Evolutionary conservation across 1,140 invertebrate genomes (phyloP).

Genomic region (Sesamia nonagrioides): DNA sequence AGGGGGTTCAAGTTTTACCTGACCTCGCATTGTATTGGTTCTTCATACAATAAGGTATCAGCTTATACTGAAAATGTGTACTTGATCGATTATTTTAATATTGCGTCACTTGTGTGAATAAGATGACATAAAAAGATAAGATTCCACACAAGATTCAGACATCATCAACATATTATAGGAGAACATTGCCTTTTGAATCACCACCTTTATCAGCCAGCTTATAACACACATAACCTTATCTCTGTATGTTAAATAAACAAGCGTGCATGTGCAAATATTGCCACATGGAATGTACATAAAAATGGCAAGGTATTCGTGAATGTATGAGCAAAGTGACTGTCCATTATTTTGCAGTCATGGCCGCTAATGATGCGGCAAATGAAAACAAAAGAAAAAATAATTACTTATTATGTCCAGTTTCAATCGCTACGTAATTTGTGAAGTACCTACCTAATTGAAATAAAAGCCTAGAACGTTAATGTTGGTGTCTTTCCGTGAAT

Average conservation of each 20-base stretch:
- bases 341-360: slow-evolving; percentile 49
- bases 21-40: too few relatives aligned
- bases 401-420: neutral
- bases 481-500: neutral
- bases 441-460: slow-evolving; percentile 14
- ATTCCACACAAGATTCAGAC: neutral
- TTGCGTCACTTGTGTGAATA: too few relatives aligned
- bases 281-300: slow-evolving; percentile 41
- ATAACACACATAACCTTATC: slow-evolving; percentile 11
- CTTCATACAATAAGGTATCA: too few relatives aligned
- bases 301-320: slow-evolving; percentile 33
- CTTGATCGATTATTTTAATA: too few relatives aligned
- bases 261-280: slow-evolving; percentile 25
- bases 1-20: too few relatives aligned
- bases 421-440: slow-evolving; percentile 12
- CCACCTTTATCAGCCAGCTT: neutral
- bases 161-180: neutral
- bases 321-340: slow-evolving; percentile 47
- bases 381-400: slow-evolving; percentile 48
- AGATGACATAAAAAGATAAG: neutral
- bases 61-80: too few relatives aligned
- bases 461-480: neutral
- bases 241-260: slow-evolving; percentile 34
- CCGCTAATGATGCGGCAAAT: slow-evolving; percentile 52
- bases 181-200: slow-evolving; percentile 21